Base-by-base conservation (phyloP, 35 echinoderm and acorn worm genomes). In the Chiridota heheva region DNA sequence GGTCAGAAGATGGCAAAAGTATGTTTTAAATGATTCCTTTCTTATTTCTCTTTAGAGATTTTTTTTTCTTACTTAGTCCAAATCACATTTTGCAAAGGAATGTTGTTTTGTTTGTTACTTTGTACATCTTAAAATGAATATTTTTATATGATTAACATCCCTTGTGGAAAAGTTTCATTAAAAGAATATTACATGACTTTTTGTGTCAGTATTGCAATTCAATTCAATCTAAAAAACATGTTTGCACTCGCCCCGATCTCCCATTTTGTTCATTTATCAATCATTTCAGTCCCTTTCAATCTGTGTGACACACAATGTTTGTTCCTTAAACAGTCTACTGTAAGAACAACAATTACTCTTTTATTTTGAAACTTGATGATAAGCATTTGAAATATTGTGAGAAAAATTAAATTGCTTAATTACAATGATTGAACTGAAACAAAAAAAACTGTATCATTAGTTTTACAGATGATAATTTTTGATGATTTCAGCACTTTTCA, bases 1-100 rank as follows among this genome's bases (percentile, higher is more conserved):
- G 91, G 55, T 80, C 93, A 84, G 83, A 97, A 46, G 88, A 90
- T 88, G 93, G 93, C 15, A 57, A 86, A 67, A 63, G 93, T 97
- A 84, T 84, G 93, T 73, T 5, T 77, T 7, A 83, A 80, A 12
- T 63, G 7, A 63, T 30, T 63, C 26, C 5, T 10, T 8, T 46
- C 13, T 25, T 4, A 20, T 27, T 18, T 44, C 16, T 43, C 12
- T 44, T 26, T 32, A 45, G 17, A 42, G 4, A 7, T 4, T 42
- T n/a, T 42, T 46, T 18, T 13, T 30, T n/a, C 45, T n/a, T 74
- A 58, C 13, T 46, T 24, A 42, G 25, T 58, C 7, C 35, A 13
- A 18, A 6, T 72, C 48, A 31, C n/a, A 8, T 8, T 17, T 85
- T 36, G 37, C 12, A 1, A 18, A 10, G 12, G 5, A 4, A 33